Base-by-base conservation (phyloP, 64 coral and sea anemone species). In the Actinia equina region DNA sequence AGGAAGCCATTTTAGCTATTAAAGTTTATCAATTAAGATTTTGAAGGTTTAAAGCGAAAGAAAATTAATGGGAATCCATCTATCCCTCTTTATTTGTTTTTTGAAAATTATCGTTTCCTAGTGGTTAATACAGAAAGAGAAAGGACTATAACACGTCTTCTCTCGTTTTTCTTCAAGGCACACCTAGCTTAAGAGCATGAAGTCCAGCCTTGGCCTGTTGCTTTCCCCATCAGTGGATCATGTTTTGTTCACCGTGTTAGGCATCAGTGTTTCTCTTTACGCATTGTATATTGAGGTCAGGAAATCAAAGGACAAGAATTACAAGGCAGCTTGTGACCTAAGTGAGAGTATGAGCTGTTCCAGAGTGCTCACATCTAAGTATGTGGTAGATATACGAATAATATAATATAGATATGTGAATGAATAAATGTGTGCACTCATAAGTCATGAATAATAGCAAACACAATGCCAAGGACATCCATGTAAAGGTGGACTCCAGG, bases 321-420 rank as follows among this genome's bases (percentile, higher is more conserved):
- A 94, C 80, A 82, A 86, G 22, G 93, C 93, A 43, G 93, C 89
- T 20, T 94, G 93, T 79, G 93, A 94, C 44, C 71, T 94, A 57
- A 87, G 88, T 85, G 93, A 94, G 55, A 90, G 83, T 26, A 94
- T 94, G 93, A 94, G 93, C 62, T 94, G 93, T 86, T 94, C 93
- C 37, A 86, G 89, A 52, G 93, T 94, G 3, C 89, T 94, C 1
- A 94, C 93, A 20, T 94, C 93, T 25, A 85, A 90, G 93, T 94
- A 74, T 74, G 69, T 74, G 15, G 0, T 65, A 10, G 41, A 15
- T 4, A 30, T 41, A 25, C 5, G 7, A 49, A 49, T 49, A 6
- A 49, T 49, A 49, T 49, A 49, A 6, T 8, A 49, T 6, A 6
- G 46, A 49, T 49, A 6, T 49, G 30, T 37, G 30, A 37, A 37